A percentile compares a stretch with the other conserved stretches of the same genome.
phyloP scores from a whole-genome alignment of 2,888 invertebrate species.

The Troides oblongomaculatus region DNA sequence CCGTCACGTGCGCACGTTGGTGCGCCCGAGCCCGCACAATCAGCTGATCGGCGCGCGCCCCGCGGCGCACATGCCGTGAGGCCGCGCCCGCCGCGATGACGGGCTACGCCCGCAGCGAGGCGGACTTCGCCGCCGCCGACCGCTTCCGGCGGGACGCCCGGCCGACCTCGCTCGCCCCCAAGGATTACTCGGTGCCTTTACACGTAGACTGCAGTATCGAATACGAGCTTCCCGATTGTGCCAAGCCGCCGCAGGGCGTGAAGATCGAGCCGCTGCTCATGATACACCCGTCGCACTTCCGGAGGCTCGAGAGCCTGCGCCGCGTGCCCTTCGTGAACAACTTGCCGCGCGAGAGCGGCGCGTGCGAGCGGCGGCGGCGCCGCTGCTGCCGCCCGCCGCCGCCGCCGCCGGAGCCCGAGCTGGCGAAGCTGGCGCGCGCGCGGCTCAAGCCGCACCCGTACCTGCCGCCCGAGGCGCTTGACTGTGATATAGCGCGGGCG shows the following conservation, averaged over 20 bases:
- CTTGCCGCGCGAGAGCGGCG: constrained; percentile 82
- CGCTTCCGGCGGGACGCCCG: constrained; percentile 72
- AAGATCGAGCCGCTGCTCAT: constrained; percentile 91
- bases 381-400: constrained; percentile 46
- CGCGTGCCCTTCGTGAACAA: constrained; percentile 92
- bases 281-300: constrained; percentile 94
- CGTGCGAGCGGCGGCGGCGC: constrained; percentile 48
- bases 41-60: constrained; percentile 74
- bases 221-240: constrained; percentile 93
- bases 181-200: constrained; percentile 91
- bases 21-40: constrained; percentile 50
- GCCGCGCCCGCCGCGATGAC: constrained; percentile 72
- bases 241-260: constrained; percentile 91
- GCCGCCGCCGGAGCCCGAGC: constrained; percentile 43
- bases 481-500: constrained; percentile 73
- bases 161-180: constrained; percentile 80
- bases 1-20: constrained; percentile 56
- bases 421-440: constrained; percentile 40
- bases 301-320: constrained; percentile 90
- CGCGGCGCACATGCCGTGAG: constrained; percentile 76
- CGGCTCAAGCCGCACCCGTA: constrained; percentile 49
- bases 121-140: constrained; percentile 73
- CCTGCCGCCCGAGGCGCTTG: constrained; percentile 49
- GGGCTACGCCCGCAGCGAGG: constrained; percentile 76
- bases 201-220: constrained; percentile 95